Evolutionary conservation across 2,888 invertebrate genomes (phyloP), one percentile per base, ranked within the genome.

Genomic region (Furcula furcula): DNA sequence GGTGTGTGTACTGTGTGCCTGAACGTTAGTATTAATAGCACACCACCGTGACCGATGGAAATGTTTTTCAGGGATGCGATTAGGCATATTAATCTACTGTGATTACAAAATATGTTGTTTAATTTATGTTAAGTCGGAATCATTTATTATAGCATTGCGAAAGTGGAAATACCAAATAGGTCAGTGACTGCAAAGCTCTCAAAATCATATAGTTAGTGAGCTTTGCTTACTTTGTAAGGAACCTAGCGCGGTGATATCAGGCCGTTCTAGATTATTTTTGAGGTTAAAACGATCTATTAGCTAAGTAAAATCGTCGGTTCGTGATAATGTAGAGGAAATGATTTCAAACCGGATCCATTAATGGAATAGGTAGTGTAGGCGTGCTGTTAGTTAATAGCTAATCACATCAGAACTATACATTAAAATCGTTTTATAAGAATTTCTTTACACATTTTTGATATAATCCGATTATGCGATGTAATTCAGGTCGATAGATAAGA

Each of bases 1-100:
- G 34, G 48, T 43, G 40, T 35, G 36, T 46, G 26, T 31, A 43
- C 46, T 45, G 49, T 46, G 40, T 25, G 34, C 41, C 36, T 31
- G 5, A 33, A 53, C 52, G 39, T 51, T 55, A 42, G 53, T 52
- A 41, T 55, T 62, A 55, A 55, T 62, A 60, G 49, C n/a, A 42
- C 46, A 40, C 31, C 9, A 38, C 25, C 36, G 41, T 40, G 45
- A 32, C 45, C 48, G 55, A 67, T 65, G 65, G 68, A 64, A 68
- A 58, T 56, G 42, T 67, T 71, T 65, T 62, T 69, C 69, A 72
- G 65, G 67, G 65, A 61, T 67, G 45, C 40, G 49, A 65, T 67
- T 58, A 54, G 36, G 44, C 51, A 43, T 53, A 46, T 51, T 56
- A n/a, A 59, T 59, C 48, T 46, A 28, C 31, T 51, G 39, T 38